Base-by-base conservation (phyloP, 2,888 invertebrate genomes). In the Diachrysia chrysitis region DNA sequence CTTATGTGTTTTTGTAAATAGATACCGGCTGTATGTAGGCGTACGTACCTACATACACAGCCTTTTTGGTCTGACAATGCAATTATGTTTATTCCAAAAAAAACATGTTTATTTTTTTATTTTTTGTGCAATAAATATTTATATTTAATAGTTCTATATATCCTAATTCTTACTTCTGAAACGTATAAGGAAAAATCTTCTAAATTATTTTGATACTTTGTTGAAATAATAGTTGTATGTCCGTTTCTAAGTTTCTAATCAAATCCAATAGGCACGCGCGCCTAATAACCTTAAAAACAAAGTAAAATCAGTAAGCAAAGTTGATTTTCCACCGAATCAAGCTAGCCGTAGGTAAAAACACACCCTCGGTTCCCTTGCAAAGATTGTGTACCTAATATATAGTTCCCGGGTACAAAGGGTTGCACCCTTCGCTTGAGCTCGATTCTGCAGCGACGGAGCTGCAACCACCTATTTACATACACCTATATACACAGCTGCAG, bases 371-470 rank as follows among this genome's bases (percentile, higher is more conserved):
- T 80, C 87, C 85, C 80, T 76, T 61, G 65, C 71, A 81, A 81
- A 80, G 78, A 81, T 81, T 76, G 74, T 78, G 46, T 57, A 81
- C 71, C 79, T 82, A 78, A 67, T 68, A 81, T 42, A 79, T 75
- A 76, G 56, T n/a, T 57, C 66, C 16, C 58, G n/a, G 67, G 58
- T 65, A 78, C 81, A 87, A 88, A 90, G 93, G 93, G 92, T 89
- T 82, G 73, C 78, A 87, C 92, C 93, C 93, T 89, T 89, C 79
- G 87, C 85, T 12, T 74, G 89, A 93, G 93, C 92, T 93, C 90
- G 70, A 78, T 85, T 86, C 83, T 93, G 93, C 93, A 93, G 81
- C 82, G 82, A 83, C 76, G 80, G 71, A 78, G 84, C 83, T 90
- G 90, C 91, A 90, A 83, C 61, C 58, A 83, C 61, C 57, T 87